Evolutionary conservation across 2,888 invertebrate genomes (phyloP), one percentile per base, ranked within the genome.

Genomic region (Cheilosia urbana): DNA sequence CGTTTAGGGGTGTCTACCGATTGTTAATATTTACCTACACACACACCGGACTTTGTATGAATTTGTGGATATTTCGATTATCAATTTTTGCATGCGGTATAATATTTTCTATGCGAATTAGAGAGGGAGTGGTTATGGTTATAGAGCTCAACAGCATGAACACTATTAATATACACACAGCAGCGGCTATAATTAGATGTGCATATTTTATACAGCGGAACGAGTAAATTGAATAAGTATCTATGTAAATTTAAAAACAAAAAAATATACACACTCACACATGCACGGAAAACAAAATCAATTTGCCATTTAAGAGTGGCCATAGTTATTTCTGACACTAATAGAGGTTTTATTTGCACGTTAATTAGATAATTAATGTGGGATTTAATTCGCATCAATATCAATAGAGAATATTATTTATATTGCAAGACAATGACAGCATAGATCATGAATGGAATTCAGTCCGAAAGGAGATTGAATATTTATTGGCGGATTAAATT

Each of bases 331-430:
- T 30, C 21, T 34, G 45, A 45, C 49, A 40, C 45, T 40, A 58
- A 72, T 37, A 53, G 21, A 47, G 65, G 65, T 24, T 49, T 58
- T 34, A 49, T 58, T 58, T 42, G 37, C 65, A 68, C 65, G 57
- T 63, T 68, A 80, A 81, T 76, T 76, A 69, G 76, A 76, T 76
- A 65, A 81, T 71, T 81, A 81, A 76, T 71, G 49, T 51, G 51
- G 81, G 69, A 71, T 81, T 81, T 58, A 55, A 58, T 49, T 34
- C 21, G 66, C 55, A 76, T 63, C 21, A 75, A 55, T 63, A 24
- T 15, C 62, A 34, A 19, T 55, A 13, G 17, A 34, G 63, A 47
- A 42, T 53, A 37, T 34, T 34, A 34, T 30, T 9, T 30, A 34
- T 37, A 17, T 68, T 27, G 37, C 42, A 62, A 42, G 72, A 72